Evolutionary conservation across 2,113 vertebrate species (phyloP).

Genomic region (Actenoides hombroni): DNA sequence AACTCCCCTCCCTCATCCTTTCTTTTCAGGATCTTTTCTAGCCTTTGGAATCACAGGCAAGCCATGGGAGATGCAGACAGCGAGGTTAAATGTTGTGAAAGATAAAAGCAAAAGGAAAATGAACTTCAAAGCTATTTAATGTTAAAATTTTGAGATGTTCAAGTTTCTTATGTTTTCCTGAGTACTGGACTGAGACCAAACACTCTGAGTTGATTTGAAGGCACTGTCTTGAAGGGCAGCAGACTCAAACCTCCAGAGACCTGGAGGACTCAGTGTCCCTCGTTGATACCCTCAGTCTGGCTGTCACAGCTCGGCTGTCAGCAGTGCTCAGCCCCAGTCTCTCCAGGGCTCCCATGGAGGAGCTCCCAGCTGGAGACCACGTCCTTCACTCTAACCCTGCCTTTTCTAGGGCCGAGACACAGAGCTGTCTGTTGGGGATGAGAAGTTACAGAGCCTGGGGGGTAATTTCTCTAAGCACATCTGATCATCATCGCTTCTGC

Average conservation of each 20-base stretch:
- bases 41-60: neutral
- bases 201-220: neutral
- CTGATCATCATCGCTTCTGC: neutral
- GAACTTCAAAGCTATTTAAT: neutral
- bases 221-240: neutral
- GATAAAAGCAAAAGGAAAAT: neutral
- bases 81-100: neutral
- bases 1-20: neutral
- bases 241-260: neutral
- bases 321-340: accelerated
- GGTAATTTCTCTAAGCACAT: neutral
- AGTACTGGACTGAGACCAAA: neutral
- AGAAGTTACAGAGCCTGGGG: no score
- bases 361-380: neutral
- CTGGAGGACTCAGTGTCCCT: neutral
- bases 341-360: neutral
- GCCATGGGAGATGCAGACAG: neutral
- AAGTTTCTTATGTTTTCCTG: neutral
- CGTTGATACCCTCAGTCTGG: accelerated
- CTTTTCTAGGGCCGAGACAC: neutral
- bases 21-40: neutral
- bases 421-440: neutral
- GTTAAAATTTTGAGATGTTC: neutral
- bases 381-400: neutral
- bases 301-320: neutral